Evolutionary conservation across 2,797 vertebrate genomes (phyloP).

Genomic region (Staurois parvus): DNA sequence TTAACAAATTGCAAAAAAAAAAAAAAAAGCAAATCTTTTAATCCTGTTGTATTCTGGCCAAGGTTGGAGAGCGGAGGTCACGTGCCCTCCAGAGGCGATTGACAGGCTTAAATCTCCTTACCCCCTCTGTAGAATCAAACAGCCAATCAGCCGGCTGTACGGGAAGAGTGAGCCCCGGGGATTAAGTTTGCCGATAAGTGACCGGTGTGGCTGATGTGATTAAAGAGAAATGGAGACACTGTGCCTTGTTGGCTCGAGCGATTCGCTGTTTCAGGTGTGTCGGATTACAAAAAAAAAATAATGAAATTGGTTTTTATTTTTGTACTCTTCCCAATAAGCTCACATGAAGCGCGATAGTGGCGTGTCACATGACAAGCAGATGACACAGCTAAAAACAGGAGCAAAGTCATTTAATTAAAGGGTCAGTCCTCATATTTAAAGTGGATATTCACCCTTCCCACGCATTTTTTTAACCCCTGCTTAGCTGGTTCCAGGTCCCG

Average conservation of each 20-base stretch:
- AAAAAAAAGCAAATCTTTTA: slow-evolving; percentile 72
- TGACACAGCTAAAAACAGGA: not conserved
- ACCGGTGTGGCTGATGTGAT: slow-evolving; percentile 57
- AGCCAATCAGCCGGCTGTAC: slow-evolving; percentile 65
- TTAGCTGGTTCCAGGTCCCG: no score
- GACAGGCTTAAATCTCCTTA: slow-evolving; percentile 75
- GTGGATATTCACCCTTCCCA: no score
- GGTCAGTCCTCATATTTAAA: not conserved
- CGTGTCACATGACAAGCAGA: not conserved
- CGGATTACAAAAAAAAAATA: slow-evolving; percentile 11
- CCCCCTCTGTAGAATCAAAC: slow-evolving; percentile 63
- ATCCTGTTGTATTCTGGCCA: slow-evolving; percentile 72
- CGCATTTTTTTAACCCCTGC: no score
- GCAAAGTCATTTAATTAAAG: not conserved
- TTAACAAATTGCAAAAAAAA: slow-evolving; percentile 73
- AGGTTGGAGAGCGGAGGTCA: slow-evolving; percentile 70
- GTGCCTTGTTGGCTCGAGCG: not conserved
- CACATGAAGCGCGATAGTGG: not conserved
- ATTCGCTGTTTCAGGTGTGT: not conserved
- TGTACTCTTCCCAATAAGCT: not conserved
- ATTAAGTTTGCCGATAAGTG: slow-evolving; percentile 62
- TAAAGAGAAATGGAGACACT: slow-evolving; percentile 19
- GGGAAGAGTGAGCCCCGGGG: slow-evolving; percentile 59
- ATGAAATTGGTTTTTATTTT: not conserved
- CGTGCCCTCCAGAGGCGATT: slow-evolving; percentile 71